Base-by-base conservation (phyloP, 2,888 invertebrate species). In the Tachina fera region DNA sequence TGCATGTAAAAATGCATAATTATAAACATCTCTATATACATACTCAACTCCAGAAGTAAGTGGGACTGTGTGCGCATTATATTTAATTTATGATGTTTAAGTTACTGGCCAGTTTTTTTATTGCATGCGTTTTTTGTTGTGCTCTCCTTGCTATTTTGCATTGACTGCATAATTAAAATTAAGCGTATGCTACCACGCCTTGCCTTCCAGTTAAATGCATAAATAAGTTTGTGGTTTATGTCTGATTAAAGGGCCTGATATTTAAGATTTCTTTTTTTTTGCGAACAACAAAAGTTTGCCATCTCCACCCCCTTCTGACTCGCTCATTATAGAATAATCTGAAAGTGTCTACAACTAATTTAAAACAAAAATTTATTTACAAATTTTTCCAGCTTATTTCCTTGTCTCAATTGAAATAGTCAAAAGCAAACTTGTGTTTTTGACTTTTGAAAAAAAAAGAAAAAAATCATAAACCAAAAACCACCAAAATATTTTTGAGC, bases 101-200 rank as follows among this genome's bases (percentile, higher is more conserved):
- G 82, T 85, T 78, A 60, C 74, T 82, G 78, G 41, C 19, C 71
- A 68, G n/a, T 79, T 75, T 75, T 75, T 56, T n/a, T 39, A 31
- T 31, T 58, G 22, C 9, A 31, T 31, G 31, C 3, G 10, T 22
- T 53, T 49, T 41, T 56, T 47, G 47, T 60, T 67, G 5, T 53
- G 14, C 22, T 79, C 22, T 31, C 41, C 14, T 60, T 60, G 31
- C 16, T 75, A 47, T 68, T 61, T 74, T 79, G 79, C 74, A 83
- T 76, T 86, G 86, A 83, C 79, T 86, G 83, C 79, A 83, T 83
- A 86, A 86, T 86, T 86, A 79, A 86, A 86, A 86, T 86, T 79
- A 86, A 83, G 86, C 86, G 80, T 80, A 86, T 75, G 86, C 79
- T 86, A 79, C 79, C 86, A 83, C 86, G 86, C 86, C 83, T 72